Base-by-base conservation (phyloP, 2,888 invertebrate species). In the Cepaea hortensis region DNA sequence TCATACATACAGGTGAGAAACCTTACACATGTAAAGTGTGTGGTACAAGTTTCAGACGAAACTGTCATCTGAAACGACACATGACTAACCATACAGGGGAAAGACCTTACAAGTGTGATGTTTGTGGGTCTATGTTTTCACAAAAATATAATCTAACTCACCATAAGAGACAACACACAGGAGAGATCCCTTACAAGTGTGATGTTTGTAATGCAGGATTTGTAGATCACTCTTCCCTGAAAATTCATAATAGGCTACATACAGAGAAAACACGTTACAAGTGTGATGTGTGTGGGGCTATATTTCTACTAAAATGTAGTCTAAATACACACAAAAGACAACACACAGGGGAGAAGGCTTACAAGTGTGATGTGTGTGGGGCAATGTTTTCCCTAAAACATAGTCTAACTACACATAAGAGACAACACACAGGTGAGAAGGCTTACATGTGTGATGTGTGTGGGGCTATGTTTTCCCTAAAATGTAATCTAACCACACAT, bases 291-390 rank as follows among this genome's bases (percentile, higher is more conserved):
- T 76, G 76, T 50, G 76, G 76, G 0, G 1, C 50, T 50, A 50
- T 20, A 4, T 76, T 76, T 76, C 3, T 50, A 48, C 13, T 20
- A 7, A 50, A 3, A 6, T 48, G 13, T 20, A 76, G 13, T 50
- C 76, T 76, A 18, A 48, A 13, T 20, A 18, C 18, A 20, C 76
- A 76, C 50, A 76, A 3, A 50, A 11, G 48, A 50, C 15, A 48
- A 50, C 76, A 76, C 76, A 76, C 76, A 48, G 76, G 48, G 20
- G 76, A 50, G n/a, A n/a, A n/a, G n/a, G n/a, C n/a, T n/a, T n/a
- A n/a, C n/a, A n/a, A n/a, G n/a, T n/a, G n/a, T n/a, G n/a, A n/a
- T n/a, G n/a, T n/a, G n/a, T n/a, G n/a, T n/a, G n/a, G n/a, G n/a
- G n/a, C n/a, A n/a, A n/a, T n/a, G n/a, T n/a, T n/a, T n/a, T n/a